Evolutionary conservation across 2,113 vertebrate genomes (phyloP), one percentile per base, ranked within the genome.

Genomic region (Microcebus ravelobensis): DNA sequence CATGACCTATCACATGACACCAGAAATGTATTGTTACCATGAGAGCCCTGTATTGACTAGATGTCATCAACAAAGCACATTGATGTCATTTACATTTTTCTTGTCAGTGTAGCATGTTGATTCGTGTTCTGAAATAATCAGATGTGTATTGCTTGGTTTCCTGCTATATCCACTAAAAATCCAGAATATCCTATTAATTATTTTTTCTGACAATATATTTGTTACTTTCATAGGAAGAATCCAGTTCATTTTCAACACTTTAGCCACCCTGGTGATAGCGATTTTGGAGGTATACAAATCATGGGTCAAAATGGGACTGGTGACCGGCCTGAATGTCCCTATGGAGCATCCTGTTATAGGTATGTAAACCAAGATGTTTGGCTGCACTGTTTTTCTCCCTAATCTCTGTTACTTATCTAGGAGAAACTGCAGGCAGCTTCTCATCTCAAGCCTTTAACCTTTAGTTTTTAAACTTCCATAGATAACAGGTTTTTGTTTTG

Each of bases 241-340:
- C 99, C 99, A 25, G 0, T 98, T 84, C 99, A 99, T 94, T 99
- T 99, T 94, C 98, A 99, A 96, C 98, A 99, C 82, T 99, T 99
- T 90, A 98, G 98, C 97, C 99, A 99, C 77, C 99, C 99, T 65
- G 91, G 95, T 12, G 99, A 99, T 59, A 95, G 97, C 20, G 99
- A 99, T 96, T 99, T 98, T 94, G 36, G 87, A 3, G 95, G 85
- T 42, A 3, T 2, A 0, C 94, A 95, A 52, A 2, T 6, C 0
- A 9, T n/a, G 17, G 73, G 68, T 94, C 96, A 95, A 76, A 90
- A 48, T 63, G 90, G 87, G 12, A 13, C 15, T 13, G 98, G 98
- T 93, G 91, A 96, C 55, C 81, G 95, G 23, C 99, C 98, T 0
- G 98, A 98, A 85, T 99, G 99, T 95, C 98, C 98, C 0, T 99